phyloP scores from a whole-genome alignment of 2,113 vertebrate genomes.

The Trachemys scripta region DNA sequence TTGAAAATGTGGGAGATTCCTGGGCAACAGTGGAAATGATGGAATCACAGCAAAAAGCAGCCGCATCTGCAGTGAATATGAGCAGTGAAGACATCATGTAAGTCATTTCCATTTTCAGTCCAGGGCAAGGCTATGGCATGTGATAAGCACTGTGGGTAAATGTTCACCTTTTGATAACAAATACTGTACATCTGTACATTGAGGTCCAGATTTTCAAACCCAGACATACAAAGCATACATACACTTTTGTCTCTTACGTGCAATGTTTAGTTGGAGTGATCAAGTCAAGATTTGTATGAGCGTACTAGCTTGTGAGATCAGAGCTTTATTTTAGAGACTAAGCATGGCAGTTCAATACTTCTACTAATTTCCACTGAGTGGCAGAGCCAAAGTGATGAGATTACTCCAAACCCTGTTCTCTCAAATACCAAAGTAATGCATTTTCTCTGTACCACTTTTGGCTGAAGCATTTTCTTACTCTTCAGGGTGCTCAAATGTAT shows the following conservation, averaged over 20 bases:
- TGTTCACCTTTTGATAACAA: neutral
- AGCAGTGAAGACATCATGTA: neutral
- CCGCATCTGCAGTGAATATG: neutral
- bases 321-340: neutral
- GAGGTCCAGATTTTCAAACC: neutral
- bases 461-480: slow-evolving; percentile 33
- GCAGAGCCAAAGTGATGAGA: neutral
- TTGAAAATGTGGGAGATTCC: neutral
- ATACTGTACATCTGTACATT: neutral
- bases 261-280: neutral
- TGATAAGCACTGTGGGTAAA: neutral
- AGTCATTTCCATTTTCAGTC: neutral
- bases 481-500: slow-evolving; percentile 10
- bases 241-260: neutral
- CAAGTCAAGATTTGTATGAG: neutral
- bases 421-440: neutral
- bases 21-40: neutral
- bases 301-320: neutral
- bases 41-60: neutral
- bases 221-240: accelerated
- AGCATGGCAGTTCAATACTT: neutral
- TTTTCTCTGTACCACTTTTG: slow-evolving; percentile 1
- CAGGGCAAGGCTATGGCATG: neutral
- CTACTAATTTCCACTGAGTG: neutral
- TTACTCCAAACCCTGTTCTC: slow-evolving; percentile 10